phyloP scores from a whole-genome alignment of 2,888 invertebrate species.

The Pandemis corylana region DNA sequence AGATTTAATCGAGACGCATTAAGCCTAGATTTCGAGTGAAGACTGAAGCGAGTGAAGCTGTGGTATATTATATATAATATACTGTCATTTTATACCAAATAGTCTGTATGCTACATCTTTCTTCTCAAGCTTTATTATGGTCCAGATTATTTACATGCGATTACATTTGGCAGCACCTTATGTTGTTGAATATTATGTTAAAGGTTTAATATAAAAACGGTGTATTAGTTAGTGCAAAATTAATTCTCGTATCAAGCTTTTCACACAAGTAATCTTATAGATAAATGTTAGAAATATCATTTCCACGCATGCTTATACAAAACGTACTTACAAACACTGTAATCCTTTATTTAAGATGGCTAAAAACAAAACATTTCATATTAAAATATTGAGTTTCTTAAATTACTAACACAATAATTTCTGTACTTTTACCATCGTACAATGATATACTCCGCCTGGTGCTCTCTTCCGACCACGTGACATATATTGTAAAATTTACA shows the following conservation, averaged over 20 bases:
- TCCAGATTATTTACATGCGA: constrained; percentile 43
- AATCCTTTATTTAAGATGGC: constrained; percentile 31
- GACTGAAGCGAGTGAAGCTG: constrained; percentile 42
- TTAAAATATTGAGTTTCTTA: constrained; percentile 43
- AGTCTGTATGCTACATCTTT: constrained; percentile 42
- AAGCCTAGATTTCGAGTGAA: constrained; percentile 42
- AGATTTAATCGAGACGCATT: constrained; percentile 43
- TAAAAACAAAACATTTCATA: constrained; percentile 41
- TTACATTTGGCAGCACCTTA: constrained; percentile 42
- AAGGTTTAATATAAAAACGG: constrained; percentile 42
- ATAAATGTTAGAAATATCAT: constrained; percentile 43
- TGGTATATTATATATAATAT: constrained; percentile 42
- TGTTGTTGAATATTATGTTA: constrained; percentile 42
- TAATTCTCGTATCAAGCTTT: constrained; percentile 44
- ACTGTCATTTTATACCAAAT: constrained; percentile 42
- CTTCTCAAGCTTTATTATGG: constrained; percentile 43
- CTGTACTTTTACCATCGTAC: constrained; percentile 43
- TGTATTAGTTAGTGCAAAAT: constrained; percentile 44
- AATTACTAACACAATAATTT: constrained; percentile 42
- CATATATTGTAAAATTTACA: constrained; percentile 41
- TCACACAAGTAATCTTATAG: constrained; percentile 44
- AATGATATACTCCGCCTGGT: too few relatives aligned
- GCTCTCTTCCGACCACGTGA: too few relatives aligned
- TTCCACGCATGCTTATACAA: constrained; percentile 42
- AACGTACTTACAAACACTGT: constrained; percentile 35